A percentile compares a stretch with the other conserved stretches of the same genome.
phyloP scores from a whole-genome alignment of 1,140 invertebrate species.

The Pomacea maculata region DNA sequence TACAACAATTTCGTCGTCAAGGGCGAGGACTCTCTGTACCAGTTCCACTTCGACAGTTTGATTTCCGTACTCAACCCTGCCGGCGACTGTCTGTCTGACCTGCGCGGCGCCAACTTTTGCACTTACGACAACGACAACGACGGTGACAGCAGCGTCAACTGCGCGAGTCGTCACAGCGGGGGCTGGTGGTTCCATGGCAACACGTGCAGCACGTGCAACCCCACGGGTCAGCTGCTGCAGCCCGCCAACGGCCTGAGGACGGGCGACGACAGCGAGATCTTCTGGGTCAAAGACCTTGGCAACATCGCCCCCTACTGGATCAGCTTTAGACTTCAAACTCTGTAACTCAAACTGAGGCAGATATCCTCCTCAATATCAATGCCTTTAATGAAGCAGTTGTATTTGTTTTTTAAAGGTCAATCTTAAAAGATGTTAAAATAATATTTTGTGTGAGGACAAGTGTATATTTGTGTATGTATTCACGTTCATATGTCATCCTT shows the following conservation, averaged over 20 bases:
- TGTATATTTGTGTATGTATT: too few relatives aligned
- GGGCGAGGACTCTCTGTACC: too few relatives aligned
- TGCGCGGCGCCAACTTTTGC: conserved; percentile 9
- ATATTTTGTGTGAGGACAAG: too few relatives aligned
- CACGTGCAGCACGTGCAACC: conserved; percentile 25
- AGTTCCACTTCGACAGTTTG: too few relatives aligned
- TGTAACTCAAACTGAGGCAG: too few relatives aligned
- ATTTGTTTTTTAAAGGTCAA: too few relatives aligned
- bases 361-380: too few relatives aligned
- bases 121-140: conserved; percentile 26
- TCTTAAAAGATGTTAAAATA: too few relatives aligned
- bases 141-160: conserved; percentile 10
- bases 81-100: background rate
- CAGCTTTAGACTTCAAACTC: background rate
- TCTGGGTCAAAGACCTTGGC: conserved; percentile 22
- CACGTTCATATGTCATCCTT: too few relatives aligned
- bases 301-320: conserved; percentile 8
- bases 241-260: conserved; percentile 4
- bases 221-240: conserved; percentile 17
- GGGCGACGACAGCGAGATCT: conserved; percentile 3
- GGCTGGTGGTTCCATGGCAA: conserved; percentile 23
- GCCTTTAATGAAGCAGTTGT: too few relatives aligned
- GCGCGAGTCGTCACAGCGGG: conserved; percentile 8
- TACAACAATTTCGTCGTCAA: too few relatives aligned
- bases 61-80: too few relatives aligned